Conservation (phyloP, 1,140 invertebrate genomes). For the Calosoma granatense region DNA sequence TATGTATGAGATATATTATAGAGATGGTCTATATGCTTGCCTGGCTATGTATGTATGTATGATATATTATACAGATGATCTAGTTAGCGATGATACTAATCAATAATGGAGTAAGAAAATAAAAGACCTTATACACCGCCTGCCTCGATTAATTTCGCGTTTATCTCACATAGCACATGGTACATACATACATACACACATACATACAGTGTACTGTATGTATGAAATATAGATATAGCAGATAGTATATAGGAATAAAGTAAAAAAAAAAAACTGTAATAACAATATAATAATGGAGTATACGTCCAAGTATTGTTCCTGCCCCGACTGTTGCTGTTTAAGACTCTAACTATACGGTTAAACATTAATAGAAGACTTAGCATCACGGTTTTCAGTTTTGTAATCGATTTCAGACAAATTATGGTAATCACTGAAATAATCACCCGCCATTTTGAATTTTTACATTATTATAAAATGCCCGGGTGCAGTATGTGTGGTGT, state of each 20-base stretch:
- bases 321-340: no score
- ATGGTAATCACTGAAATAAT: slow-evolving; percentile 9
- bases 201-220: background rate
- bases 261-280: slow-evolving; percentile 1
- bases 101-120: background rate
- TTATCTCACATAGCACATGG: background rate
- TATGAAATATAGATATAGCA: background rate
- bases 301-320: slow-evolving; percentile 4
- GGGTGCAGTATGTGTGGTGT: background rate
- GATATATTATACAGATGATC: background rate
- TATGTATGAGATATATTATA: background rate
- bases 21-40: background rate
- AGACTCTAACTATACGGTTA: background rate
- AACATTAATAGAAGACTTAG: slow-evolving; percentile 8
- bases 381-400: slow-evolving; percentile 7
- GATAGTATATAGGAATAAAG: background rate
- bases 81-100: background rate
- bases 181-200: no score
- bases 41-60: no score
- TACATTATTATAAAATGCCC: background rate
- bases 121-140: no score
- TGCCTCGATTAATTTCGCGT: slow-evolving; percentile 5
- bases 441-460: slow-evolving; percentile 8
- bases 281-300: slow-evolving; percentile 1
- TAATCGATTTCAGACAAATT: slow-evolving; percentile 8